phyloP scores from a whole-genome alignment of 2,797 vertebrate genomes.

The Alfaro cultratus region DNA sequence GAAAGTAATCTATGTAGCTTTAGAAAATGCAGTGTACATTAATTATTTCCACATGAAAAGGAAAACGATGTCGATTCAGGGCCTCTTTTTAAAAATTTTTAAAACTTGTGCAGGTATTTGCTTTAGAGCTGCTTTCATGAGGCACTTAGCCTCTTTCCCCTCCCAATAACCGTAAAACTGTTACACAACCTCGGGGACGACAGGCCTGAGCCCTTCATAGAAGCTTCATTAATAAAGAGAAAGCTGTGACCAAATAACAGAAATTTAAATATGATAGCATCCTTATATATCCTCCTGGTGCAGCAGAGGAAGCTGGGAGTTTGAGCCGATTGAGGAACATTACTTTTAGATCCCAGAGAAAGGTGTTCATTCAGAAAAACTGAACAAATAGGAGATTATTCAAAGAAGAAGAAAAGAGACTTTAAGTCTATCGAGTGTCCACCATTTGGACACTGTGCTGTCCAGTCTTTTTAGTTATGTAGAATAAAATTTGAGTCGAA shows the following conservation, averaged over 20 bases:
- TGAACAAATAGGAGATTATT: conserved; percentile 33
- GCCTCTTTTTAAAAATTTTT: conserved; percentile 6
- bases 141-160: conserved; percentile 64
- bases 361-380: conserved; percentile 16
- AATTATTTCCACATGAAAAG: conserved; percentile 54
- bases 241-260: conserved; percentile 42
- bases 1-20: conserved; percentile 19
- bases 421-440: conserved; percentile 36
- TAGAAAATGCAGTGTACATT: conserved; percentile 37
- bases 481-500: conserved; percentile 63
- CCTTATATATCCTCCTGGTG: conserved; percentile 28
- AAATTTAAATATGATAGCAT: conserved; percentile 57
- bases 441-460: conserved; percentile 29
- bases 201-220: conserved; percentile 60
- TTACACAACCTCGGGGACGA: conserved; percentile 63
- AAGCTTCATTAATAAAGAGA: conserved; percentile 74
- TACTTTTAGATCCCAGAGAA: conserved; percentile 36
- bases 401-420: conserved; percentile 30
- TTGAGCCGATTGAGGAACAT: conserved; percentile 43
- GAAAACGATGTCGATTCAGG: conserved; percentile 11
- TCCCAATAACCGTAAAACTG: conserved; percentile 70
- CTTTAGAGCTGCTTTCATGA: conserved; percentile 78
- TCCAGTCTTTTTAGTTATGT: conserved; percentile 46
- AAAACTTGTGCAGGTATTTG: conserved; percentile 72
- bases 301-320: conserved; percentile 49